A percentile compares a stretch with the other conserved stretches of the same genome.
Conservation (phyloP, 2,797 vertebrate species). For the Siniperca obscura region DNA sequence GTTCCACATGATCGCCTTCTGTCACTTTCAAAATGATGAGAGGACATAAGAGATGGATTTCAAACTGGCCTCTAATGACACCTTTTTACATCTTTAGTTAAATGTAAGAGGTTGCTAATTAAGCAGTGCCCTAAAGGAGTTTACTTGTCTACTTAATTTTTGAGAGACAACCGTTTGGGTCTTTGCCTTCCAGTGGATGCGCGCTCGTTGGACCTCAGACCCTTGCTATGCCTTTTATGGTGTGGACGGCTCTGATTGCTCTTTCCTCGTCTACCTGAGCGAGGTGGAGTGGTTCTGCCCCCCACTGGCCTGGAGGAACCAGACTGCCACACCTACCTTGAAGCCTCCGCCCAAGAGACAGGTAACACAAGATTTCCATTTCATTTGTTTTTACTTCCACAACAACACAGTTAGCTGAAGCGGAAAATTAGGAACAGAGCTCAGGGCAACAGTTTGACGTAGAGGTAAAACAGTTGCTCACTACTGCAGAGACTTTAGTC, state of each 20-base stretch:
- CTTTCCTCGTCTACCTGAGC: conserved; percentile 96
- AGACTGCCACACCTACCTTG: conserved; percentile 80
- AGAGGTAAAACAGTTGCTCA: background rate
- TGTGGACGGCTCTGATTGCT: conserved; percentile 96
- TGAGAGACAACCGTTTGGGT: background rate
- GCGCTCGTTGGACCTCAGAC: conserved; percentile 95
- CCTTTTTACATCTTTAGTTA: background rate
- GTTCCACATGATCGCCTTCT: background rate
- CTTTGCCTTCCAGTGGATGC: conserved; percentile 89
- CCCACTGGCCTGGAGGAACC: conserved; percentile 91
- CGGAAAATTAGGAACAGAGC: background rate
- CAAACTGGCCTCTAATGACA: background rate
- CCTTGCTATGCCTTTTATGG: conserved; percentile 97
- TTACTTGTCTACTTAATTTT: background rate
- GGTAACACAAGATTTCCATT: conserved; percentile 75
- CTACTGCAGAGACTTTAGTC: conserved; percentile 3
- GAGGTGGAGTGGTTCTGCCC: conserved; percentile 99
- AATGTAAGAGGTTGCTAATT: background rate
- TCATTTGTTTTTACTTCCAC: conserved; percentile 3
- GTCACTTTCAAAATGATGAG: background rate
- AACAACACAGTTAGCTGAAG: background rate
- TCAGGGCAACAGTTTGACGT: background rate
- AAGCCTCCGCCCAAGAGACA: conserved; percentile 83
- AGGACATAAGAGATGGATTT: background rate
- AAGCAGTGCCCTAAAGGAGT: background rate